Evolutionary conservation across 2,888 invertebrate genomes (phyloP).

Genomic region (Pachycephus smyrnensis): DNA sequence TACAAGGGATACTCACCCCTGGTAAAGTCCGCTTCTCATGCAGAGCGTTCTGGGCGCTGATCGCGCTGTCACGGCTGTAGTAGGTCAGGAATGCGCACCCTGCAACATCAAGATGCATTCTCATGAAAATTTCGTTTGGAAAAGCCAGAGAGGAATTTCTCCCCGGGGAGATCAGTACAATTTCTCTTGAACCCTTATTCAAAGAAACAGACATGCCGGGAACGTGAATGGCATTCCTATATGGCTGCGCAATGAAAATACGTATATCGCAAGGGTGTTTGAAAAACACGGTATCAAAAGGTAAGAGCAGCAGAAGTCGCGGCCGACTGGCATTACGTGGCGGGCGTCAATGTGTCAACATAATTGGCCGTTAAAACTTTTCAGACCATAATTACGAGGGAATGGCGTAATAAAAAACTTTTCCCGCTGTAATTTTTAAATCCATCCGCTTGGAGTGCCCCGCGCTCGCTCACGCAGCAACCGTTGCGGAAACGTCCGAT

Average conservation of each 20-base stretch:
- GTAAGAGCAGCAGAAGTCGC: neutral
- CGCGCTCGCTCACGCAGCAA: neutral
- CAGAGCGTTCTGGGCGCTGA: conserved; percentile 91
- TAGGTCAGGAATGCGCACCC: conserved; percentile 99
- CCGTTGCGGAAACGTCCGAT: conserved; percentile 30
- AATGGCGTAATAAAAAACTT: conserved; percentile 27
- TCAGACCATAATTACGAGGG: conserved; percentile 38
- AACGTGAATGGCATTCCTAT: neutral
- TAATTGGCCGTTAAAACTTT: conserved; percentile 46
- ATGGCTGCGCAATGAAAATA: neutral
- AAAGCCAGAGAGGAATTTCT: neutral
- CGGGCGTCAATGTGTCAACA: conserved; percentile 39
- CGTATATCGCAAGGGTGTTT: neutral
- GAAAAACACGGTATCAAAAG: neutral
- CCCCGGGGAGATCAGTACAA: neutral
- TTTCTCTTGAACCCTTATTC: neutral
- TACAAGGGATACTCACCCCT: conserved; percentile 83
- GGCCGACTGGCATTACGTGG: conserved; percentile 34
- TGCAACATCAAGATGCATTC: conserved; percentile 68
- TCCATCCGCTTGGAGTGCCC: neutral
- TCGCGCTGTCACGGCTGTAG: conserved; percentile 95
- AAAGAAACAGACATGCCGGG: neutral
- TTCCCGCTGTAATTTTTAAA: conserved; percentile 38
- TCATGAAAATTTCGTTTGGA: conserved; percentile 5
- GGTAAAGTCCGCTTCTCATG: conserved; percentile 99